phyloP scores from a whole-genome alignment of 2,888 invertebrate species.

The Yponomeuta sedellus region DNA sequence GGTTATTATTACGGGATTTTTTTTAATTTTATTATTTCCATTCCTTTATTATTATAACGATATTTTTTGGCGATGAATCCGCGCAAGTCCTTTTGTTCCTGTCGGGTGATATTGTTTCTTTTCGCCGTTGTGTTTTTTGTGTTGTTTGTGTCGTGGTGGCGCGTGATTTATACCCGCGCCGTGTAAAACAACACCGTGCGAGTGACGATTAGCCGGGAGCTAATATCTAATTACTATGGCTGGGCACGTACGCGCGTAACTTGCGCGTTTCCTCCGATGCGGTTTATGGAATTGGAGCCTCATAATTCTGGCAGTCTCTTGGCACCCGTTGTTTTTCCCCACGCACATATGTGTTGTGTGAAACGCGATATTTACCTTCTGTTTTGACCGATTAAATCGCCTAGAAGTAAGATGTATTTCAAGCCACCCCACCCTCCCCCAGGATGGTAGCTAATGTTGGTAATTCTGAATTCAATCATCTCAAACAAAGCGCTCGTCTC shows the following conservation, averaged over 20 bases:
- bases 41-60: constrained; percentile 70
- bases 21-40: constrained; percentile 27
- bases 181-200: constrained; percentile 74
- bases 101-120: constrained; percentile 62
- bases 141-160: constrained; percentile 59
- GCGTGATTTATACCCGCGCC: constrained; percentile 72
- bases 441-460: constrained; percentile 61
- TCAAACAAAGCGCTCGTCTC: constrained; percentile 71
- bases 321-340: constrained; percentile 61
- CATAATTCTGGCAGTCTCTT: constrained; percentile 72
- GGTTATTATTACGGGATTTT: constrained; percentile 66
- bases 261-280: constrained; percentile 69
- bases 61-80: constrained; percentile 65
- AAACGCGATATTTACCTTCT: constrained; percentile 53
- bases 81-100: constrained; percentile 30
- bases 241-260: constrained; percentile 72
- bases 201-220: constrained; percentile 71
- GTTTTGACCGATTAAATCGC: constrained; percentile 32
- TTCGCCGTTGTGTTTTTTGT: constrained; percentile 72
- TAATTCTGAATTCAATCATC: constrained; percentile 73
- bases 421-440: constrained; percentile 37
- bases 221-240: constrained; percentile 76
- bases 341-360: constrained; percentile 53
- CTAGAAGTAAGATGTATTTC: constrained; percentile 33
- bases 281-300: constrained; percentile 75